phyloP scores from a whole-genome alignment of 1,140 invertebrate species.

The Chionoecetes opilio region DNA sequence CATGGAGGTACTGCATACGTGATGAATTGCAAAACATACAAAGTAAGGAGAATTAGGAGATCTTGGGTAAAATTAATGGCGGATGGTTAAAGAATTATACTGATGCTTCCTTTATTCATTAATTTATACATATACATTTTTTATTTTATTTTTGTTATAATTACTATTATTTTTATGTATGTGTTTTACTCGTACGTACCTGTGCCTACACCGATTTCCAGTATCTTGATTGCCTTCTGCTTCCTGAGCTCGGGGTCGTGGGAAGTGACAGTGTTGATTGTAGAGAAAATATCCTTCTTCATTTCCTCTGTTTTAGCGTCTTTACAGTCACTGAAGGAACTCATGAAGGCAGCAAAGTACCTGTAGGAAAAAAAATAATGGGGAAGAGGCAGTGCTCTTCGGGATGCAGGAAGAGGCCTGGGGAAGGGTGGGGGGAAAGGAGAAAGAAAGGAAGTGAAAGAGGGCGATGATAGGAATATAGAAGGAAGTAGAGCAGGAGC shows the following conservation, averaged over 20 bases:
- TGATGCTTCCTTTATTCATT: too few species aligned
- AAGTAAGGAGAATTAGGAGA: too few species aligned
- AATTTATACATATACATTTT: too few species aligned
- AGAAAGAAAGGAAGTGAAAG: conserved; percentile 25
- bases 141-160: neutral
- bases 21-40: too few species aligned
- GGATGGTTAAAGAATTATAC: too few species aligned
- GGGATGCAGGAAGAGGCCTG: too few species aligned
- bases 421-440: neutral
- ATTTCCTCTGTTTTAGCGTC: conserved; percentile 34
- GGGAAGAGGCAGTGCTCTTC: too few species aligned
- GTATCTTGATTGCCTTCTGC: conserved; percentile 46
- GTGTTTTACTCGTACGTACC: conserved; percentile 36
- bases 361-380: neutral
- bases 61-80: too few species aligned
- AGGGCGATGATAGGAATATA: too few species aligned
- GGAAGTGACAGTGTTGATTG: neutral
- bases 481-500: too few species aligned
- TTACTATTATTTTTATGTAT: neutral
- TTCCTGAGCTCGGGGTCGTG: conserved; percentile 64
- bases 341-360: conserved; percentile 53
- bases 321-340: neutral
- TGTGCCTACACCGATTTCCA: conserved; percentile 68
- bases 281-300: conserved; percentile 48
- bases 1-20: too few species aligned